Evolutionary conservation across 1,140 invertebrate genomes (phyloP), one percentile per base, ranked within the genome.

Genomic region (Panagrolaimus sp.): DNA sequence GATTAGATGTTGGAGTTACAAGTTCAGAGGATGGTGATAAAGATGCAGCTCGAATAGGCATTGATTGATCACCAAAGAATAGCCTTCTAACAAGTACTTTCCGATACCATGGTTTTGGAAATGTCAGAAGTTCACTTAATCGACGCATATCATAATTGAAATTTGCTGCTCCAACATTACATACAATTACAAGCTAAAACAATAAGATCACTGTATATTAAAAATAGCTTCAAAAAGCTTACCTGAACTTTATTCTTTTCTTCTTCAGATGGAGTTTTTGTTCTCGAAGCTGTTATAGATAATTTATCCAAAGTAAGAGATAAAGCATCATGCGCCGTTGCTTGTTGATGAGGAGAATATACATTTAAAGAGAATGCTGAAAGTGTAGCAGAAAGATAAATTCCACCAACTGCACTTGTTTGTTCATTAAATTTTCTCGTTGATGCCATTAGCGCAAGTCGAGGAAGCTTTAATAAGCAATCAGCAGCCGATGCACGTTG

Each of bases 91-190:
- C 72, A 20, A 80, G 72, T 20, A 77, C 42, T 67, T 74, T 74
- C 7, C 65, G 65, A 82, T 96, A 96, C 95, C 96, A 98, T 4
- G 95, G 94, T 85, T 95, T 96, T 0, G 96, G 95, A 82, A 98
- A 97, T 5, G 93, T 92, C 45, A 98, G 84, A 75, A 98, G 96
- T 85, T 98, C 96, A 0, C 92, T 92, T 67, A 98, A 84, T n/a
- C 95, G 87, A 64, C 95, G 87, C 93, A 98, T 97, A 83, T 98
- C 96, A 84, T 97, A 98, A 81, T 97, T 96, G 84, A 99, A 98
- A 23, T 91, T 92, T 25, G 95, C 95, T n/a, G 91, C 93, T 38
- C 94, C 95, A 79, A 97, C 92, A 84, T 96, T 93, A 7, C 76
- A 70, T 13, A 74, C 72, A 8, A 82, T 63, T 1, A 81, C 76